Evolutionary conservation across 2,113 vertebrate genomes (phyloP), one percentile per base, ranked within the genome.

Genomic region (Donacobius atricapilla): DNA sequence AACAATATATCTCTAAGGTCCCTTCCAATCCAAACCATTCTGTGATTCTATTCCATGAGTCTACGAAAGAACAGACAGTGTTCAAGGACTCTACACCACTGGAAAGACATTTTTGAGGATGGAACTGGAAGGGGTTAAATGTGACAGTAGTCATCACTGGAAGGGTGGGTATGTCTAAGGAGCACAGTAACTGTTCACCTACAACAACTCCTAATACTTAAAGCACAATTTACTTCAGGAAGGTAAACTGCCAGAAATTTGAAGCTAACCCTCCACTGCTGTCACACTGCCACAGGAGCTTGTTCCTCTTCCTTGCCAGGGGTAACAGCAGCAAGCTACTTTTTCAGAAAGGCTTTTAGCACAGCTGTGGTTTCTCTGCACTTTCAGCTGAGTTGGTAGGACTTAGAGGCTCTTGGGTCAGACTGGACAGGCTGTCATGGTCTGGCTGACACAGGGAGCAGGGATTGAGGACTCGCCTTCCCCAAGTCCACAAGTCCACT

Each of bases 41-140:
- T 16, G 28, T 44, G 28, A n/a, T 30, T 58, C 37, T 14, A 17
- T 39, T 56, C 15, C 17, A 11, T 39, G 28, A 21, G 21, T 66
- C 60, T 53, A 20, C 0, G 0, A 64, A 68, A 42, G 24, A 53
- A 37, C 4, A 21, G 6, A 33, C 17, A 58, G 18, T 1, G 4
- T 47, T 83, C 27, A 48, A 58, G 57, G 39, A 33, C 22, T 33
- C 9, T 35, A 18, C 42, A 42, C 39, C 28, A 19, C 19, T n/a
- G 30, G 56, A 61, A 85, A 58, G 22, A 35, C 13, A 25, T 31
- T 33, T 44, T 33, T 80, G 44, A 79, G 21, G 16, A 8, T 76
- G 75, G 70, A 88, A 4, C 39, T 28, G 47, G 37, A 86, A 68
- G 21, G 5, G 11, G 28, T 21, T 31, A 70, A 65, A 77, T 0